Evolutionary conservation across 2,888 invertebrate genomes (phyloP).

Genomic region (Colletes collaris): DNA sequence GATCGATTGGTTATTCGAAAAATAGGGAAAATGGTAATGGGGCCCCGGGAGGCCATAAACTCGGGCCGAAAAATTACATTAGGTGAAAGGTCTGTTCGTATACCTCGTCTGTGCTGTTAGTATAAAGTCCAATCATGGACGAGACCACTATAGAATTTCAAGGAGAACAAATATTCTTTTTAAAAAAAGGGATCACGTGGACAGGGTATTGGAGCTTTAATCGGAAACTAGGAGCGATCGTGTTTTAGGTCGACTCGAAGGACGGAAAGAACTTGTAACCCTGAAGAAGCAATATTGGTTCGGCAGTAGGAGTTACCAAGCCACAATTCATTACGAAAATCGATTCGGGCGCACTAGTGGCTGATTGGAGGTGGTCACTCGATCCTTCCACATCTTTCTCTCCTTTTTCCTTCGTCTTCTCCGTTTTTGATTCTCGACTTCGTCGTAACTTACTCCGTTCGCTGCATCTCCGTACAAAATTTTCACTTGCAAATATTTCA

Average conservation of each 20-base stretch:
- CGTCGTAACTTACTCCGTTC: conserved; percentile 59
- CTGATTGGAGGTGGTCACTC: conserved; percentile 77
- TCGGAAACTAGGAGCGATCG: conserved; percentile 61
- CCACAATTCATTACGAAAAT: conserved; percentile 81
- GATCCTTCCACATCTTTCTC: conserved; percentile 48
- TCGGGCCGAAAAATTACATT: no score
- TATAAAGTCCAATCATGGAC: background rate
- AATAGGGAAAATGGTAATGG: no score
- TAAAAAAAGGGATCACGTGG: conserved; percentile 19
- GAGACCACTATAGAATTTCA: conserved; percentile 5
- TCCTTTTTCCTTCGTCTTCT: conserved; percentile 26
- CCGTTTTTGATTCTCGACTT: conserved; percentile 33
- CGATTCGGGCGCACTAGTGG: conserved; percentile 76
- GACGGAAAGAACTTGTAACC: conserved; percentile 74
- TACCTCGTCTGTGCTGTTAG: background rate
- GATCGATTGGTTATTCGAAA: no score
- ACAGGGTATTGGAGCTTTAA: conserved; percentile 60
- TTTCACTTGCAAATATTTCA: conserved; percentile 19
- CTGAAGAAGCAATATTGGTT: conserved; percentile 80
- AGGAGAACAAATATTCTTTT: conserved; percentile 17
- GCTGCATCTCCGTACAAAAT: conserved; percentile 56
- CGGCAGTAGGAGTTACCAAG: conserved; percentile 70
- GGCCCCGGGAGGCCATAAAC: no score
- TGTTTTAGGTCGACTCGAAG: conserved; percentile 64
- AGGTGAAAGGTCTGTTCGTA: no score